Evolutionary conservation across 1,140 invertebrate genomes (phyloP).

Genomic region (Lordiphosa stackelbergi): DNA sequence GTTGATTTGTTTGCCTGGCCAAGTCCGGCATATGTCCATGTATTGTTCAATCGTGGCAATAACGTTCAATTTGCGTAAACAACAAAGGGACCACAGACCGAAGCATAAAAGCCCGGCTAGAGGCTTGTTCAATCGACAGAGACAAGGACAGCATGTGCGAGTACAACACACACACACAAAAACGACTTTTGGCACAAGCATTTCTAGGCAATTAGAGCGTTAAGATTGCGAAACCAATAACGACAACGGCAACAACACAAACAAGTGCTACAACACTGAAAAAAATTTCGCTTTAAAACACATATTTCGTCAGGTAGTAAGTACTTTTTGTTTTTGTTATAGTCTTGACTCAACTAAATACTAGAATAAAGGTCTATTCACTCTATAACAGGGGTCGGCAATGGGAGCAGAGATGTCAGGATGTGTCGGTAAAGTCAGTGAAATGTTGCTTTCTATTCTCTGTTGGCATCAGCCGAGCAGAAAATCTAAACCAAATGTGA

Average conservation of each 20-base stretch:
- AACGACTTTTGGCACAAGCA: slow-evolving; percentile 19
- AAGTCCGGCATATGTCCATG: slow-evolving; percentile 19
- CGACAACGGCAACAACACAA: slow-evolving; percentile 12
- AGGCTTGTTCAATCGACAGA: slow-evolving; percentile 2
- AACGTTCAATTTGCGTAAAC: slow-evolving; percentile 54
- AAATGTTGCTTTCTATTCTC: too few species aligned
- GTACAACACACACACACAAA: slow-evolving; percentile 2
- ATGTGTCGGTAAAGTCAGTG: too few species aligned
- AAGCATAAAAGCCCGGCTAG: neutral
- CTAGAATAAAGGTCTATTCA: too few species aligned
- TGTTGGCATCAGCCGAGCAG: too few species aligned
- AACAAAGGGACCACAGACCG: slow-evolving; percentile 1
- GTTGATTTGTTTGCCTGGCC: slow-evolving; percentile 28
- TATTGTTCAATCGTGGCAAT: slow-evolving; percentile 48
- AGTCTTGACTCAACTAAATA: too few species aligned
- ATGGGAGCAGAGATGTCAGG: too few species aligned
- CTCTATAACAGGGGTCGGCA: too few species aligned
- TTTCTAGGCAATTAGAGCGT: slow-evolving; percentile 49
- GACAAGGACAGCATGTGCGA: slow-evolving; percentile 7
- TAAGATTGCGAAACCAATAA: slow-evolving; percentile 25
- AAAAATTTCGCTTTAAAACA: too few species aligned
- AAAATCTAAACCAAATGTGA: too few species aligned
- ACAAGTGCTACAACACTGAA: too few species aligned
- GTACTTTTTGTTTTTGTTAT: too few species aligned
- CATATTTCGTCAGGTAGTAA: too few species aligned